Conservation (phyloP, 2,113 vertebrate genomes). For the Callipepla squamata region DNA sequence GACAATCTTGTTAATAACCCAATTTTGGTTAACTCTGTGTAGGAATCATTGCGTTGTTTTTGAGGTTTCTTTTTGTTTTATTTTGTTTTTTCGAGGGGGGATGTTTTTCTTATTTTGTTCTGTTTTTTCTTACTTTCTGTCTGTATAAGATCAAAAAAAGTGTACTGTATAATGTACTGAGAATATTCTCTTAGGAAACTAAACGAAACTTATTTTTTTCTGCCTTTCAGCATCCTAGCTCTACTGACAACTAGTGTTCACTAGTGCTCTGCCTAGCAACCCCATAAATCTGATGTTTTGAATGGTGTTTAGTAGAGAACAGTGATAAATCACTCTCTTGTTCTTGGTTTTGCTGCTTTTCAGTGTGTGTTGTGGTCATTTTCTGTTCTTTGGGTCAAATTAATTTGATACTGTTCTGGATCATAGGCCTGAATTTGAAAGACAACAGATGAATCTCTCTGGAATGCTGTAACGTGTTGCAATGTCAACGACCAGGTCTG, state of each 20-base stretch:
- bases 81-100: background rate
- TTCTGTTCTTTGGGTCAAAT: background rate
- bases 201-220: background rate
- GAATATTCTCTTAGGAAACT: background rate
- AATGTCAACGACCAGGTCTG: background rate
- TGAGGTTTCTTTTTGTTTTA: background rate
- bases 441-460: background rate
- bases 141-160: background rate
- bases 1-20: background rate
- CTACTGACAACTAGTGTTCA: background rate
- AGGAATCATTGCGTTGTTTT: background rate
- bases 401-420: background rate
- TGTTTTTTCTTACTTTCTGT: background rate
- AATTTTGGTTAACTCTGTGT: background rate
- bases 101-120: background rate
- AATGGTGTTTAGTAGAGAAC: background rate
- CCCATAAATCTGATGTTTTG: background rate
- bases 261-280: background rate
- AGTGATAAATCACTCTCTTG: background rate
- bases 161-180: background rate
- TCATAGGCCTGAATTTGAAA: background rate
- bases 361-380: background rate
- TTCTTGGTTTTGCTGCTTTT: background rate
- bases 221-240: background rate
- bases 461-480: background rate